Evolutionary conservation across 2,113 vertebrate species (phyloP).

Genomic region (Periophthalmus modestus): DNA sequence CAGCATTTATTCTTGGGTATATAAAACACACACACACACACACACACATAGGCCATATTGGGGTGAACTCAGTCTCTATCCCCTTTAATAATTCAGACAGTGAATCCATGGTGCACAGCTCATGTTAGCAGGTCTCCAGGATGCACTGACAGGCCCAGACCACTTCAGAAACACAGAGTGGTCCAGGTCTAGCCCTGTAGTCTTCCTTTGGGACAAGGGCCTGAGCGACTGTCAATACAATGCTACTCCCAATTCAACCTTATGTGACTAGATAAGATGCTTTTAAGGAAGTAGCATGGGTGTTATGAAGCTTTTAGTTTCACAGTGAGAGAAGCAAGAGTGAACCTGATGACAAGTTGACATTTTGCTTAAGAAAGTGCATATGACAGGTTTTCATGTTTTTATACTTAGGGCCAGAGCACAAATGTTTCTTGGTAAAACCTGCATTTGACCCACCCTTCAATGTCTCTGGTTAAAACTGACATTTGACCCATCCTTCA

Average conservation of each 20-base stretch:
- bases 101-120: conserved; percentile 25
- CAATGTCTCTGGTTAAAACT: too few species aligned
- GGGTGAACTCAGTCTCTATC: conserved; percentile 19
- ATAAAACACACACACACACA: conserved; percentile 12
- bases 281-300: conserved; percentile 34
- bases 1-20: conserved; percentile 59
- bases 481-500: too few species aligned
- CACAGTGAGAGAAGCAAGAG: conserved; percentile 9
- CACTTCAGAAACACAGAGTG: conserved; percentile 20
- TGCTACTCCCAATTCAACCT: conserved; percentile 13
- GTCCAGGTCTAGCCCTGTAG: neutral
- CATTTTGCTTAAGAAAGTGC: neutral
- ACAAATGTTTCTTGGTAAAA: too few species aligned
- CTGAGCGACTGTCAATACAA: conserved; percentile 38
- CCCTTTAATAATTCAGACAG: conserved; percentile 57
- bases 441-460: too few species aligned
- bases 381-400: neutral
- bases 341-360: neutral
- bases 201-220: conserved; percentile 26
- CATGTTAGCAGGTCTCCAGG: conserved; percentile 40
- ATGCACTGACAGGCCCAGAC: neutral
- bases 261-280: conserved; percentile 22
- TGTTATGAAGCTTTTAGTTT: conserved; percentile 23
- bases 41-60: conserved; percentile 4
- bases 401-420: too few species aligned